phyloP scores from a whole-genome alignment of 2,797 vertebrate species.

The Ibycter americanus region DNA sequence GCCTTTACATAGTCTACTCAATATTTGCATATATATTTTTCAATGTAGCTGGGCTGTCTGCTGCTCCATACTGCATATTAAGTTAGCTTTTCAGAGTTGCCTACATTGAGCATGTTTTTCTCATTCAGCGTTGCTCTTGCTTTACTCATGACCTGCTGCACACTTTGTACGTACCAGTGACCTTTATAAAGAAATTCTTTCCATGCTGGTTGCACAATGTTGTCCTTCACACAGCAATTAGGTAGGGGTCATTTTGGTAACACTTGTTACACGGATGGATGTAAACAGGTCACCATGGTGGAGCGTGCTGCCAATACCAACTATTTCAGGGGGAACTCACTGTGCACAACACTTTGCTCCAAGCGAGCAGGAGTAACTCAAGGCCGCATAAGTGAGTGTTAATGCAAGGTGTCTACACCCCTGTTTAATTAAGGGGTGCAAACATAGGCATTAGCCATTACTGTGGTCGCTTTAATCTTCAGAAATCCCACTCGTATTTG shows the following conservation, averaged over 20 bases:
- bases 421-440: neutral
- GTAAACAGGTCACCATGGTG: neutral
- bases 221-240: neutral
- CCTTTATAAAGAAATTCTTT: neutral
- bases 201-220: neutral
- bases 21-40: slow-evolving; percentile 38
- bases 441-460: neutral
- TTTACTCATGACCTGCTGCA: neutral
- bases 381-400: neutral
- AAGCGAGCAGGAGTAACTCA: neutral
- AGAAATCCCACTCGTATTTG: neutral
- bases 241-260: neutral
- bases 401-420: neutral
- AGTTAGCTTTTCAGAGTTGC: neutral
- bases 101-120: neutral
- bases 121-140: neutral
- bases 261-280: neutral
- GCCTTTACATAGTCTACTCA: neutral
- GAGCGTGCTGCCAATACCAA: neutral
- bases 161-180: accelerated
- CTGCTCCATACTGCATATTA: neutral
- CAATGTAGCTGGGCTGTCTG: neutral
- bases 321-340: neutral
- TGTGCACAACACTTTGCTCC: accelerated
- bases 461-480: neutral